These are phyloP conservation scores for Danaus melanippus DNA, from an alignment of 1,140 invertebrate genomes.

Conservation along the genomic window DNA sequence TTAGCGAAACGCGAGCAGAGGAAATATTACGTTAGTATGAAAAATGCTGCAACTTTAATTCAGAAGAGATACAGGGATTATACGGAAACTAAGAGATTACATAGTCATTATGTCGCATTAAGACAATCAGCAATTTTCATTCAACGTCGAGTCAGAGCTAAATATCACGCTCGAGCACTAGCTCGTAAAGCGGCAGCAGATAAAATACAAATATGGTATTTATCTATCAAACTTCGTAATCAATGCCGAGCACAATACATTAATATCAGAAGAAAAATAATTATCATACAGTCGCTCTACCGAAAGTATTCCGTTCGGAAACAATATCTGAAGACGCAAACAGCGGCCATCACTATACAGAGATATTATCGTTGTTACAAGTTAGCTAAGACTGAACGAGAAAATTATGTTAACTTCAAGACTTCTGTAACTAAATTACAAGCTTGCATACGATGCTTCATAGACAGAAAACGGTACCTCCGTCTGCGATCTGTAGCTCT, in stretches of 20 bases:
- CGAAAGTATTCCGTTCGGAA: slow-evolving; percentile 36
- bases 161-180: slow-evolving; percentile 28
- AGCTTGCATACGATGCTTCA: slow-evolving; percentile 39
- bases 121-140: slow-evolving; percentile 35
- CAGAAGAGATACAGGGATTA: slow-evolving; percentile 51
- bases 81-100: slow-evolving; percentile 30
- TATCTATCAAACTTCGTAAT: slow-evolving; percentile 37
- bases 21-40: slow-evolving; percentile 39
- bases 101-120: slow-evolving; percentile 42
- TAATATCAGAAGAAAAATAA: slow-evolving; percentile 29
- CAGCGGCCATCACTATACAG: slow-evolving; percentile 44
- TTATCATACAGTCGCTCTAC: slow-evolving; percentile 33
- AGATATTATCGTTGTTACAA: slow-evolving; percentile 41
- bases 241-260: slow-evolving; percentile 48
- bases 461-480: slow-evolving; percentile 42
- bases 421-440: slow-evolving; percentile 47
- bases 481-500: slow-evolving; percentile 32
- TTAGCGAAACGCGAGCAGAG: slow-evolving; percentile 37
- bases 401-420: slow-evolving; percentile 40
- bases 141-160: slow-evolving; percentile 55
- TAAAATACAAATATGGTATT: slow-evolving; percentile 67
- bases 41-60: slow-evolving; percentile 33
- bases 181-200: slow-evolving; percentile 32
- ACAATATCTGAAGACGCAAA: slow-evolving; percentile 33
- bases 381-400: slow-evolving; percentile 26